These are phyloP conservation scores for Pterois miles DNA, from an alignment of 2,797 vertebrate species.

Conservation along the genomic window DNA sequence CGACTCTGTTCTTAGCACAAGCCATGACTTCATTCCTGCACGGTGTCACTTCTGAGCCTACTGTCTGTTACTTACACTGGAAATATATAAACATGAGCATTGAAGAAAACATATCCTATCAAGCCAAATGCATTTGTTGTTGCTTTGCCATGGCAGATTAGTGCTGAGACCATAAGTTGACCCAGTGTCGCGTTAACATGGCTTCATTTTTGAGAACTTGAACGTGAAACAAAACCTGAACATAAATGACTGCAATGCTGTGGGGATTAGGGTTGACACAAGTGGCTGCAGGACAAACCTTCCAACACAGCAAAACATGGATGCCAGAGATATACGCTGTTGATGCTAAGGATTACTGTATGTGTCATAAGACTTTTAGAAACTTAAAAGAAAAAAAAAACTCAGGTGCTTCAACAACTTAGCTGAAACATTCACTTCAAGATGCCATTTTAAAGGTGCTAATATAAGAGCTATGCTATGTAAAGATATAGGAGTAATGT, in stretches of 20 bases:
- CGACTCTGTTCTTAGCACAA: conserved; percentile 33
- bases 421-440: background rate
- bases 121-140: background rate
- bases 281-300: conserved; percentile 27
- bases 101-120: background rate
- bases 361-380: background rate
- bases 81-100: conserved; percentile 2
- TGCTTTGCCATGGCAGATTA: background rate
- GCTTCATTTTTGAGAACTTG: conserved; percentile 48
- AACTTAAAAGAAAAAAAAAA: background rate
- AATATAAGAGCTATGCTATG: no score
- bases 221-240: conserved; percentile 55
- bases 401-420: background rate
- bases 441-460: background rate
- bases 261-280: conserved; percentile 50
- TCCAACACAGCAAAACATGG: conserved; percentile 27
- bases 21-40: conserved; percentile 6
- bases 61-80: background rate
- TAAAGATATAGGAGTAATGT: no score
- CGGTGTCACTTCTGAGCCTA: conserved; percentile 7
- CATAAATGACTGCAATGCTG: conserved; percentile 48
- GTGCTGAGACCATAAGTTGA: conserved; percentile 21
- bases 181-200: conserved; percentile 28
- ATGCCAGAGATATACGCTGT: conserved; percentile 6
- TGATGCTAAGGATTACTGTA: conserved; percentile 7